These are phyloP conservation scores for Grapholita molesta DNA, from an alignment of 1,140 invertebrate genomes.

Conservation along the genomic window DNA sequence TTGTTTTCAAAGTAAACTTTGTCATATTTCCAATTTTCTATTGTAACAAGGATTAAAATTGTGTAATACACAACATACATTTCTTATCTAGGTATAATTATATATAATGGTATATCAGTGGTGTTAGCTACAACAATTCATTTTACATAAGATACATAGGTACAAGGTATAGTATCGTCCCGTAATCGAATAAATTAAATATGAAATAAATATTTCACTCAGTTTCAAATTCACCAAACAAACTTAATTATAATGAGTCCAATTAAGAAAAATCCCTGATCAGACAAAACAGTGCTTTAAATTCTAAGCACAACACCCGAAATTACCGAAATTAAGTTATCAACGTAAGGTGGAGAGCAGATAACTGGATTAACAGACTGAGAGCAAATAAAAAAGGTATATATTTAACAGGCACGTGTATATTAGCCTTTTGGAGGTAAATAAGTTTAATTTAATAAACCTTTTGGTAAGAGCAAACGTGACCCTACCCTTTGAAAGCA, in stretches of 20 bases:
- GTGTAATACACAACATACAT: no score
- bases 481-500: conserved; percentile 23
- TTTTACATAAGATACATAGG: no score
- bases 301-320: not conserved
- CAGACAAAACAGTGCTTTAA: not conserved
- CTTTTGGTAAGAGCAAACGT: conserved; percentile 20
- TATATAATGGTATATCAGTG: no score
- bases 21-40: no score
- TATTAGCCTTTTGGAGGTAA: not conserved
- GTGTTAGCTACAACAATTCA: no score
- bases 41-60: no score
- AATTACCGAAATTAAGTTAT: not conserved
- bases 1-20: no score
- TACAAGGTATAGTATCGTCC: no score
- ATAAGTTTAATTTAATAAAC: not conserved
- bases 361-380: not conserved
- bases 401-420: not conserved
- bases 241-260: not conserved
- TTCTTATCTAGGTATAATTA: no score
- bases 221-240: not conserved
- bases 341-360: not conserved
- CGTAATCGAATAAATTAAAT: no score
- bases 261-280: not conserved
- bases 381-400: not conserved
- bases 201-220: no score